Percentiles rank a stretch among this genome's conserved stretches.
phyloP scores from a whole-genome alignment of 2,797 vertebrate genomes.

The Alcedo atthis region DNA sequence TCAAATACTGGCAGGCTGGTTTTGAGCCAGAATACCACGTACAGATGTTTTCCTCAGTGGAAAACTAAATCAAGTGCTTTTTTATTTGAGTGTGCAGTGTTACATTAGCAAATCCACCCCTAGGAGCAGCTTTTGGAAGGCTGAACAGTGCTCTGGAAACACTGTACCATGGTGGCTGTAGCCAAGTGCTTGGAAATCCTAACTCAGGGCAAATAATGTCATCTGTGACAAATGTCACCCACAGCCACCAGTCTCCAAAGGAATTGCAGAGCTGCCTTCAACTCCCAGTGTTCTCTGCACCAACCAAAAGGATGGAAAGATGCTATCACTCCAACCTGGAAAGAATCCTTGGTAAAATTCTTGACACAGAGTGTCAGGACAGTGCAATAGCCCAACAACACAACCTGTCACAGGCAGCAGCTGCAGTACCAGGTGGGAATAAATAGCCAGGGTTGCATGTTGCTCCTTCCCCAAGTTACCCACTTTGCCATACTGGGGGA shows the following conservation, averaged over 20 bases:
- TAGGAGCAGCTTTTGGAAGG: neutral
- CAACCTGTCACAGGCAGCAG: neutral
- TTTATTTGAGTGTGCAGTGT: accelerated
- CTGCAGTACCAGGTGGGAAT: neutral
- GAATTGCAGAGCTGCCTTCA: neutral
- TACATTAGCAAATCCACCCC: neutral
- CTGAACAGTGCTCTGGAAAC: neutral
- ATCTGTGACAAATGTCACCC: neutral
- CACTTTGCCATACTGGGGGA: neutral
- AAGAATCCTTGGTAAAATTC: neutral
- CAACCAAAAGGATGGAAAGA: neutral
- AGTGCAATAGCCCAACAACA: neutral
- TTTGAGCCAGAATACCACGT: neutral
- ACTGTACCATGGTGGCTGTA: neutral
- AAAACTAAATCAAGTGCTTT: neutral
- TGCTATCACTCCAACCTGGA: neutral
- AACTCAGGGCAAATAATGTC: neutral
- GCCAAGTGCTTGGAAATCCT: neutral
- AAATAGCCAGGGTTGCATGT: neutral
- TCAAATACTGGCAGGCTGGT: neutral
- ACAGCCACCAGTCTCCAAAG: neutral
- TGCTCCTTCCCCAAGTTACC: neutral
- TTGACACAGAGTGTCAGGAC: neutral
- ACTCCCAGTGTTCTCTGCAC: neutral
- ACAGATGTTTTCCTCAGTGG: neutral